A percentile compares a stretch with the other conserved stretches of the same genome.
These are phyloP conservation scores for Falco concolor DNA, from an alignment of 2,797 vertebrate genomes.

Conservation along the genomic window DNA sequence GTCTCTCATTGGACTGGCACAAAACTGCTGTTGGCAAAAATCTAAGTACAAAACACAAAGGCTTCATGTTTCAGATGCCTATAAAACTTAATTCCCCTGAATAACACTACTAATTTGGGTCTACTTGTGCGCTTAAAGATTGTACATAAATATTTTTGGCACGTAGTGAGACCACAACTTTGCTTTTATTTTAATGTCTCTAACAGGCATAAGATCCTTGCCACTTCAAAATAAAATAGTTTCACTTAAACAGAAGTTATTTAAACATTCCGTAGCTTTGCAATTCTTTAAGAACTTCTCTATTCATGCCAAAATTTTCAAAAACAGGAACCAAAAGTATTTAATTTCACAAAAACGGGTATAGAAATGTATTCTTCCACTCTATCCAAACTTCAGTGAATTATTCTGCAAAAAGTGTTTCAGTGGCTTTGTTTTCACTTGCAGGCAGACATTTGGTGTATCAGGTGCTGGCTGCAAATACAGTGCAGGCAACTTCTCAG, in stretches of 20 bases:
- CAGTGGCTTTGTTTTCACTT: not conserved
- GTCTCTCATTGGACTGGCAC: not conserved
- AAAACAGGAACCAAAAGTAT: not conserved
- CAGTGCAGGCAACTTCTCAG: not conserved
- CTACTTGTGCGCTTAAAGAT: not conserved
- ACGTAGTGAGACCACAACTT: not conserved
- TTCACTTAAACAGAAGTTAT: not conserved
- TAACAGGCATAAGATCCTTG: not conserved
- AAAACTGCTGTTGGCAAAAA: constrained; percentile 16
- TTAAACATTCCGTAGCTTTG: not conserved
- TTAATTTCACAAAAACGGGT: not conserved
- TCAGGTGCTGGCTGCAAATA: not conserved
- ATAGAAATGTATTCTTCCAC: not conserved
- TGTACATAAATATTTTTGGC: not conserved
- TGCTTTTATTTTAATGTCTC: not conserved
- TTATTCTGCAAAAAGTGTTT: not conserved
- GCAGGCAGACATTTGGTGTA: not conserved
- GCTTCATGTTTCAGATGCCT: constrained; percentile 31
- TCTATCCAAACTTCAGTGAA: not conserved
- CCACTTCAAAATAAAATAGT: not conserved
- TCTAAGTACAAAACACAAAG: not conserved
- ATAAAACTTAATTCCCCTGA: constrained; percentile 31
- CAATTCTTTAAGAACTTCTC: not conserved
- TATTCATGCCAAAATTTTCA: not conserved
- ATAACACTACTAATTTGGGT: not conserved